Percentiles rank a stretch among this genome's conserved stretches.
Conservation (phyloP, 2,113 vertebrate genomes). For the Scolopax mira region DNA sequence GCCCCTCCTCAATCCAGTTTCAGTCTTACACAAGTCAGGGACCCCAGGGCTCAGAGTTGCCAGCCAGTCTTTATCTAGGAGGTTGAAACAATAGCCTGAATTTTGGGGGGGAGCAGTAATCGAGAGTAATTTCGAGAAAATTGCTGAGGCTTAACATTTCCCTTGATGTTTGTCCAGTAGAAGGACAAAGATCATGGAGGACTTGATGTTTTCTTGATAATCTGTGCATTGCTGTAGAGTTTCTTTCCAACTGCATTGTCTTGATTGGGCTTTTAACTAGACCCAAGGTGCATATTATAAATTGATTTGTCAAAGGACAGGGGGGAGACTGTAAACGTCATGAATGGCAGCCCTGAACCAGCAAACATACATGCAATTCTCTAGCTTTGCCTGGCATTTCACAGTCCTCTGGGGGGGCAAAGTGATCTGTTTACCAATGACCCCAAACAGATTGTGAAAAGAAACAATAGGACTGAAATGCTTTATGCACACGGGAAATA, state of each 20-base stretch:
- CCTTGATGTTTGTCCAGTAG: background rate
- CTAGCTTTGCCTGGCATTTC: background rate
- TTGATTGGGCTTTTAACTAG: background rate
- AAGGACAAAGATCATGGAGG: background rate
- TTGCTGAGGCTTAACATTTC: background rate
- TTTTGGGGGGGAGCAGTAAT: background rate
- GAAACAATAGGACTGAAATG: background rate
- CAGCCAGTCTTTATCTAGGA: background rate
- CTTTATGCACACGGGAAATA: constrained; percentile 9
- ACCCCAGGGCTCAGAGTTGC: background rate
- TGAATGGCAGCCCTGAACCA: background rate
- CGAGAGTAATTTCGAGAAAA: no score
- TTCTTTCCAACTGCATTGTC: background rate
- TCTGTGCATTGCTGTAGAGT: background rate
- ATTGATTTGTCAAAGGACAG: background rate
- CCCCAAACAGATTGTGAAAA: background rate
- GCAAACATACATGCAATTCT: background rate
- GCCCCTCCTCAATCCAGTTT: background rate
- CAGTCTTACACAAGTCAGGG: background rate
- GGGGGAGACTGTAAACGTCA: background rate
- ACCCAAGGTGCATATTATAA: background rate
- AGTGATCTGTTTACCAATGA: background rate
- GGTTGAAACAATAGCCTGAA: background rate
- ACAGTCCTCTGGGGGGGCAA: background rate
- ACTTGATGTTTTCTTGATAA: background rate